Evolutionary conservation across 1,140 invertebrate genomes (phyloP).

Genomic region (Bilobella aurantiaca): DNA sequence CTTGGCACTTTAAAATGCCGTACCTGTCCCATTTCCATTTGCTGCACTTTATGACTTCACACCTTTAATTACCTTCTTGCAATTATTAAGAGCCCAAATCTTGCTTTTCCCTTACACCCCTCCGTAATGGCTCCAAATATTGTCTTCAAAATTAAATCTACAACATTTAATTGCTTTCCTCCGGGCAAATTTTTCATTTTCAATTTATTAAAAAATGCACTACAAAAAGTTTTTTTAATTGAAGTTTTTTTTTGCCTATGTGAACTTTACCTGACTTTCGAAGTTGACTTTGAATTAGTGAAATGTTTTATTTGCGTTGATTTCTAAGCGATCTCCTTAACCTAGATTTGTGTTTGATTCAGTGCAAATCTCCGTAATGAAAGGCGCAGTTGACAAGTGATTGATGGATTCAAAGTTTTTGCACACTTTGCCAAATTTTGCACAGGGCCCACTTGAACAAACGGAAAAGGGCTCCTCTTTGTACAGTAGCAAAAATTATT

Average conservation of each 20-base stretch:
- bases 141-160: too few relatives aligned
- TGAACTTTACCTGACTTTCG: too few relatives aligned
- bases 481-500: not conserved
- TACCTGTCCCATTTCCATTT: not conserved
- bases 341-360: not conserved
- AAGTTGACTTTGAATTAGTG: too few relatives aligned
- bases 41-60: not conserved
- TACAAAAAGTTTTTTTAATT: too few relatives aligned
- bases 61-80: not conserved
- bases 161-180: too few relatives aligned
- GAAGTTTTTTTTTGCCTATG: too few relatives aligned
- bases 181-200: too few relatives aligned
- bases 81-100: not conserved
- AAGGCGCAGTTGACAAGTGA: not conserved
- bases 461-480: not conserved
- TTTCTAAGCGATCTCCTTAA: too few relatives aligned
- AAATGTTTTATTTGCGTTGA: too few relatives aligned
- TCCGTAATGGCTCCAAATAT: not conserved
- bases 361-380: not conserved
- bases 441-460: too few relatives aligned
- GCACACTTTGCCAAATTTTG: not conserved
- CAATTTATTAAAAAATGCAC: too few relatives aligned
- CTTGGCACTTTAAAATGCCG: too few relatives aligned
- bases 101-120: not conserved
- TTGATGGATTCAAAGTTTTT: not conserved